Evolutionary conservation across 2,113 vertebrate species (phyloP).

Genomic region (Hiodon tergisus): DNA sequence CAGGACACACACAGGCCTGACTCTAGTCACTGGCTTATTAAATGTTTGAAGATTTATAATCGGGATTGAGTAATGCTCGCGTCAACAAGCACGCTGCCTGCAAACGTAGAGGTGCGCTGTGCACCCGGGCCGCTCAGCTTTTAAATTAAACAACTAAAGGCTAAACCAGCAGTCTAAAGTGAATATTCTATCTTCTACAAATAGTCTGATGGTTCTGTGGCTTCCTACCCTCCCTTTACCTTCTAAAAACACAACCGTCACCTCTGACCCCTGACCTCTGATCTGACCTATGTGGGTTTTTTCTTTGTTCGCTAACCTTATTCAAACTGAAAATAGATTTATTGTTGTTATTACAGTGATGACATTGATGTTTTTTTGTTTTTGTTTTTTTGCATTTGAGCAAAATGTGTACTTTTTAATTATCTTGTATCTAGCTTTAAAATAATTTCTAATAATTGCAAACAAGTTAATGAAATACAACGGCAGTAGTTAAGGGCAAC

Average conservation of each 20-base stretch:
- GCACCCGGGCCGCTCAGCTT: too few relatives aligned
- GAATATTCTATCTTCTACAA: too few relatives aligned
- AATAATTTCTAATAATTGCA: neutral
- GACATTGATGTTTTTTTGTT: constrained; percentile 1
- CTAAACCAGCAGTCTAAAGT: too few relatives aligned
- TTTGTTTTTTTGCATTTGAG: neutral
- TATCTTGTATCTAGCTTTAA: constrained; percentile 1
- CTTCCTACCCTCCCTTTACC: constrained; percentile 14
- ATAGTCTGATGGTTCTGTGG: neutral
- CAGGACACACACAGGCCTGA: neutral
- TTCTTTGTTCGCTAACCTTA: neutral
- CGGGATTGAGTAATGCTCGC: neutral
- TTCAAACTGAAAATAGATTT: constrained; percentile 15
- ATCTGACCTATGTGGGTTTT: neutral
- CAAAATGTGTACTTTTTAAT: neutral
- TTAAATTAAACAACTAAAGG: too few relatives aligned
- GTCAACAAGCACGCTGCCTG: too few relatives aligned
- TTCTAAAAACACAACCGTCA: neutral
- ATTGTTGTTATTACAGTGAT: neutral
- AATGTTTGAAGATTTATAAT: neutral
- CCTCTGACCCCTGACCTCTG: neutral
- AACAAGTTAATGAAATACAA: neutral
- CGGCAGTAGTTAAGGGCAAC: neutral
- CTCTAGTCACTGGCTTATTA: too few relatives aligned
- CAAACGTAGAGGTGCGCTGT: too few relatives aligned